These are phyloP conservation scores for Coccyzus lansbergi DNA, from an alignment of 2,797 vertebrate species.

Conservation along the genomic window DNA sequence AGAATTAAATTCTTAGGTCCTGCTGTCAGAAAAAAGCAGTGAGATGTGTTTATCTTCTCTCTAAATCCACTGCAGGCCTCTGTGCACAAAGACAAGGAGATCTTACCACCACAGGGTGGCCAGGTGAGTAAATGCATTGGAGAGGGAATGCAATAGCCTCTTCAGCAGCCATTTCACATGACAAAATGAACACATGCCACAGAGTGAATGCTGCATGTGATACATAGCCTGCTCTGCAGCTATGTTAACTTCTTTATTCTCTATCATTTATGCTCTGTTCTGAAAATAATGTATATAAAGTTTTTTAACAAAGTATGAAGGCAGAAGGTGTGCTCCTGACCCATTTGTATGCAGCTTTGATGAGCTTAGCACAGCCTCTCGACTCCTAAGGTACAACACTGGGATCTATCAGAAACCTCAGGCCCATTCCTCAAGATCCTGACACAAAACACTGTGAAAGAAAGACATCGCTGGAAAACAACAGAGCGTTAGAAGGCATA, in stretches of 20 bases:
- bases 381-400: rapidly evolving
- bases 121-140: rapidly evolving
- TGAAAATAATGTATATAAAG: neutral
- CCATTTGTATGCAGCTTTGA: too few species aligned
- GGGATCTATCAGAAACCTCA: neutral
- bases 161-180: neutral
- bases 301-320: neutral
- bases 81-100: neutral
- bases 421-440: neutral
- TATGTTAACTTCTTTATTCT: neutral
- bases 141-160: neutral
- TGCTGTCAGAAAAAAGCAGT: neutral
- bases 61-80: neutral
- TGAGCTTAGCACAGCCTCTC: neutral
- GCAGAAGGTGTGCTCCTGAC: neutral
- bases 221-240: neutral
- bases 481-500: neutral
- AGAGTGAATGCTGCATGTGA: rapidly evolving
- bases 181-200: neutral
- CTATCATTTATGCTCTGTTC: neutral
- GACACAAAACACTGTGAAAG: neutral
- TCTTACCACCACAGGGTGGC: too few species aligned
- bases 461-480: neutral
- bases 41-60: neutral
- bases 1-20: neutral